Base-by-base conservation (phyloP, 92 coral and sea anemone genomes). In the Bergia puertoricense region DNA sequence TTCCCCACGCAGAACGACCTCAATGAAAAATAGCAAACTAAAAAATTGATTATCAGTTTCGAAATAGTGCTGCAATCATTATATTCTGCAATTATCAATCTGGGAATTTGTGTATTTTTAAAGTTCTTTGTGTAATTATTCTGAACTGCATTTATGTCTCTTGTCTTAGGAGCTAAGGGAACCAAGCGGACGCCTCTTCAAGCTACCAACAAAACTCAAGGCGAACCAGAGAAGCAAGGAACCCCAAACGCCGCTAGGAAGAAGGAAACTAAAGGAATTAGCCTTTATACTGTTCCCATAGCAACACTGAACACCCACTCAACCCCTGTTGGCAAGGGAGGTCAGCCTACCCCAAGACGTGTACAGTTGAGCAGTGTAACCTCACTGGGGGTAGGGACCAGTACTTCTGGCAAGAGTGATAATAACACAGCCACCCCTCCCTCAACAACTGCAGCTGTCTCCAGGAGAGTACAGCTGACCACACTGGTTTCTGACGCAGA, bases 281-380 rank as follows among this genome's bases (percentile, higher is more conserved):
- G 72, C 30, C 90, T 81, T 83, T 95, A 93, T 88, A 86, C 94
- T 14, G 93, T 95, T 23, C 96, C 98, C 73, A 69, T 93, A 69
- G 77, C 89, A n/a, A 85, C 89, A 69, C 56, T 90, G 0, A 79
- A 80, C 78, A 82, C 74, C 43, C 88, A 66, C 78, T 89, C 77
- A 57, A 91, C 95, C n/a, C 94, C 96, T 51, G 68, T 89, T 50
- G 81, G 89, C 46, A 85, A 89, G 48, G 88, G 65, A 22, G 74
- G 78, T 15, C 85, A 89, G 57, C 76, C 65, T 16, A 82, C 89
- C 6, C 94, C 95, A 57, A 91, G 88, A 66, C 80, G 87, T 50
- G 90, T 91, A 7, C 87, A 84, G 44, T 46, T 84, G 38, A 45
- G 67, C 23, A 68, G 65, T 14, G 39, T 45, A n/a, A 43, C 87